Evolutionary conservation across 2,113 vertebrate species (phyloP).

Genomic region (Lampris incognitus): DNA sequence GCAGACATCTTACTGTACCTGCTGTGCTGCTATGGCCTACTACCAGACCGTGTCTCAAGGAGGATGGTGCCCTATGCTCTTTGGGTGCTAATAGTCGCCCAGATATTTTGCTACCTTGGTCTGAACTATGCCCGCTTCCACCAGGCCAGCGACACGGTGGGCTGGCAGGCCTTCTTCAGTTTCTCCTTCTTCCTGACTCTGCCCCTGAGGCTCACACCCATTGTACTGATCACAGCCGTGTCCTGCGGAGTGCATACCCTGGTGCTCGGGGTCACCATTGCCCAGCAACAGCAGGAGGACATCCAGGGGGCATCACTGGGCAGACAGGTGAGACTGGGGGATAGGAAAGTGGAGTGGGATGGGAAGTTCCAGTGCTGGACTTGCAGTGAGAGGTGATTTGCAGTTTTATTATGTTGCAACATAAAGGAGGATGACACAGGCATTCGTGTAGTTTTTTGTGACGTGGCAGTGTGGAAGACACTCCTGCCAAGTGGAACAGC

Average conservation of each 20-base stretch:
- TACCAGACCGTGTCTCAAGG: slow-evolving; percentile 88
- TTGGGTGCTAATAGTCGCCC: slow-evolving; percentile 91
- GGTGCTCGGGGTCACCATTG: slow-evolving; percentile 91
- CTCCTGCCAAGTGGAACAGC: not conserved
- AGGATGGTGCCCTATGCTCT: slow-evolving; percentile 90
- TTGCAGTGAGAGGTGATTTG: too few relatives aligned
- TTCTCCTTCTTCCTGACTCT: slow-evolving; percentile 95
- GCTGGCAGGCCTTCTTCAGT: slow-evolving; percentile 96
- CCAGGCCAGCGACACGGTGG: slow-evolving; percentile 93
- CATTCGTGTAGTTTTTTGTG: not conserved
- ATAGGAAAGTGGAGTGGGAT: not conserved
- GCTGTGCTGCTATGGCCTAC: slow-evolving; percentile 86
- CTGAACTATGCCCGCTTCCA: slow-evolving; percentile 89
- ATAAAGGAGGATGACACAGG: not conserved
- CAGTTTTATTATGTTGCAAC: too few relatives aligned
- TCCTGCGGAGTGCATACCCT: slow-evolving; percentile 92
- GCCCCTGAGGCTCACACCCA: slow-evolving; percentile 90
- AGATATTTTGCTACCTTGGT: slow-evolving; percentile 93
- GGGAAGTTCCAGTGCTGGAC: not conserved
- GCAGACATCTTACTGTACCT: slow-evolving; percentile 87
- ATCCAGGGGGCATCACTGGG: slow-evolving; percentile 82
- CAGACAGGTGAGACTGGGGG: slow-evolving; percentile 85
- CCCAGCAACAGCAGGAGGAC: slow-evolving; percentile 89
- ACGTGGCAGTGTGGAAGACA: not conserved
- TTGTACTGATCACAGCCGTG: slow-evolving; percentile 88